Evolutionary conservation across 1,140 invertebrate species (phyloP).

Genomic region (Parasteatoda tepidariorum): DNA sequence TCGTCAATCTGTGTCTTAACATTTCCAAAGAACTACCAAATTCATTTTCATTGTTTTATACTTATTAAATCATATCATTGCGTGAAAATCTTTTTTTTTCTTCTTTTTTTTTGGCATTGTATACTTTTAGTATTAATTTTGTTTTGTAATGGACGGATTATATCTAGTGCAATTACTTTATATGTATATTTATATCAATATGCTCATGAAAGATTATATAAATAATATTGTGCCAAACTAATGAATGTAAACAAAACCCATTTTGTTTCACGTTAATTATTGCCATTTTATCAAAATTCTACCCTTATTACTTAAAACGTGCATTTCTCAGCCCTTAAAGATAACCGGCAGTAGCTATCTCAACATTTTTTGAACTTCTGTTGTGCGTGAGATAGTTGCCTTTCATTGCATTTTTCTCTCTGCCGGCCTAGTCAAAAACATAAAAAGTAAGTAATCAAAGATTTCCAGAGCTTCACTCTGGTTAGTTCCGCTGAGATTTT

Average conservation of each 20-base stretch:
- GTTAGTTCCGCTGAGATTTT: not conserved
- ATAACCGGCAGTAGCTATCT: not conserved
- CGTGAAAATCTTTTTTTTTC: conserved; percentile 20
- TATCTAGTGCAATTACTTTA: conserved; percentile 59
- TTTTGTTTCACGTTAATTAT: conserved; percentile 35
- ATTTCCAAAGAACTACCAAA: conserved; percentile 58
- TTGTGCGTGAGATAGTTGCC: not conserved
- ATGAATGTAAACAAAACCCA: conserved; percentile 3
- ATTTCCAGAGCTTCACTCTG: not conserved
- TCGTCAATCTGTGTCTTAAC: conserved; percentile 1
- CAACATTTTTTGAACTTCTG: not conserved
- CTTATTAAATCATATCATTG: conserved; percentile 53
- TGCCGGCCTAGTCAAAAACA: not conserved
- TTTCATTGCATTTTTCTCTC: not conserved
- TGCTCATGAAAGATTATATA: conserved; percentile 39
- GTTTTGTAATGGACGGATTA: conserved; percentile 11
- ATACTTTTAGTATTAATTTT: conserved; percentile 57
- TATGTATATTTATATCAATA: conserved; percentile 47
- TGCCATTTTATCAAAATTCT: conserved; percentile 36
- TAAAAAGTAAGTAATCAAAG: conserved; percentile 5
- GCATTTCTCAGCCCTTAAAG: not conserved
- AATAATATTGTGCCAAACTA: conserved; percentile 53
- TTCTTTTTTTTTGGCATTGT: conserved; percentile 56
- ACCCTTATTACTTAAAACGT: not conserved
- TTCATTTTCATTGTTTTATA: conserved; percentile 53